Evolutionary conservation across 2,888 invertebrate species (phyloP).

Genomic region (Idaea aversata): DNA sequence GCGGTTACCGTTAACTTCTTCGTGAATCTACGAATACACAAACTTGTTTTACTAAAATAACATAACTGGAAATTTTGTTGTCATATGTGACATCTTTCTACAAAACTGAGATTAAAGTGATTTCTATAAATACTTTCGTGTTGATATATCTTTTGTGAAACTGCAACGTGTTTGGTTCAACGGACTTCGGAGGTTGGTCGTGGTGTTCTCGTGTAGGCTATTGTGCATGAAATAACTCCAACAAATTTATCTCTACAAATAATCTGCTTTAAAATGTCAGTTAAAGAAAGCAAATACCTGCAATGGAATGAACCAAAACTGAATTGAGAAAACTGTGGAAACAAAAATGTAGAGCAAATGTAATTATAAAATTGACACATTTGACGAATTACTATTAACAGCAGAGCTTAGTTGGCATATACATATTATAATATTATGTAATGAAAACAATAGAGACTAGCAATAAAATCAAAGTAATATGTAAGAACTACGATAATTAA

Average conservation of each 20-base stretch:
- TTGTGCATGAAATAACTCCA: slow-evolving; percentile 65
- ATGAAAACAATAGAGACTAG: no score
- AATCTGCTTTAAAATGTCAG: neutral
- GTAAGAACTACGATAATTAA: no score
- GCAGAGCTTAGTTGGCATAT: neutral
- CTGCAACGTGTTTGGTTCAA: slow-evolving; percentile 80
- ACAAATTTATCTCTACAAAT: slow-evolving; percentile 40
- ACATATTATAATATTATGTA: no score
- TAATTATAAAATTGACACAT: neutral
- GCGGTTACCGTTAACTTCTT: slow-evolving; percentile 59
- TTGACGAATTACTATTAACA: neutral
- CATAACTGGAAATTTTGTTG: slow-evolving; percentile 38
- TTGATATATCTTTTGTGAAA: slow-evolving; percentile 75
- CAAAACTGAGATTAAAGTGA: slow-evolving; percentile 54
- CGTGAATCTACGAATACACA: slow-evolving; percentile 64
- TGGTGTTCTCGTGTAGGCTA: slow-evolving; percentile 68
- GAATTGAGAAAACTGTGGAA: no score
- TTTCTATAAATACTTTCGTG: slow-evolving; percentile 43
- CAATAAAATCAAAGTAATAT: no score
- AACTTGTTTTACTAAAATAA: slow-evolving; percentile 57
- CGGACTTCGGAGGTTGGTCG: slow-evolving; percentile 77
- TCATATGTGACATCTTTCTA: slow-evolving; percentile 37
- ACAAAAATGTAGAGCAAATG: no score
- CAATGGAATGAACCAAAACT: no score
- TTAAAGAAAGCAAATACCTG: no score